Evolutionary conservation across 35 echinoderm and acorn worm genomes (phyloP).

Genomic region (Diadema setosum): DNA sequence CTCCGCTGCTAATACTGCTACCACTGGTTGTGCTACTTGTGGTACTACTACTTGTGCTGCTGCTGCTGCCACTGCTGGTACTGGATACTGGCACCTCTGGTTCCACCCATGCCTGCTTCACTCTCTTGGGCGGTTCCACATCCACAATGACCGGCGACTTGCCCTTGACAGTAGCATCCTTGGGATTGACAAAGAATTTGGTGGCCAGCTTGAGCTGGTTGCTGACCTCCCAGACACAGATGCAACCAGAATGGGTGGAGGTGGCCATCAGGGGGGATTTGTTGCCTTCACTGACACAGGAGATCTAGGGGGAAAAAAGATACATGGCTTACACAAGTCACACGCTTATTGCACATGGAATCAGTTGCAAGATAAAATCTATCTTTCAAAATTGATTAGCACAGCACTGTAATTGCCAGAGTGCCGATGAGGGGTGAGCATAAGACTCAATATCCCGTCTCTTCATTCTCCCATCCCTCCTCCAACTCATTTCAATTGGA

Average conservation of each 20-base stretch:
- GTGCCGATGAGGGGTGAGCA: too few relatives aligned
- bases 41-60: not conserved
- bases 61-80: conserved; percentile 19
- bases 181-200: conserved; percentile 42
- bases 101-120: conserved; percentile 46
- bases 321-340: too few relatives aligned
- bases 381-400: too few relatives aligned
- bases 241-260: conserved; percentile 69
- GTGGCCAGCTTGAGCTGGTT: conserved; percentile 80
- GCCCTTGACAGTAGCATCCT: conserved; percentile 42
- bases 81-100: conserved; percentile 4
- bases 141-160: not conserved
- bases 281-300: conserved; percentile 66
- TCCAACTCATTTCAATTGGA: too few relatives aligned
- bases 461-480: too few relatives aligned
- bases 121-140: not conserved
- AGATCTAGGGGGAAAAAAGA: conserved; percentile 59
- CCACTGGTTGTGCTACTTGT: not conserved
- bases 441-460: too few relatives aligned
- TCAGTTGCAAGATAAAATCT: too few relatives aligned
- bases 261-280: conserved; percentile 74
- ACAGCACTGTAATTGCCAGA: too few relatives aligned
- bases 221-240: conserved; percentile 94
- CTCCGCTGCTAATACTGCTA: not conserved
- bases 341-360: too few relatives aligned